Evolutionary conservation across 2,113 vertebrate genomes (phyloP), one percentile per base, ranked within the genome.

Genomic region (Toxotes chatareus): DNA sequence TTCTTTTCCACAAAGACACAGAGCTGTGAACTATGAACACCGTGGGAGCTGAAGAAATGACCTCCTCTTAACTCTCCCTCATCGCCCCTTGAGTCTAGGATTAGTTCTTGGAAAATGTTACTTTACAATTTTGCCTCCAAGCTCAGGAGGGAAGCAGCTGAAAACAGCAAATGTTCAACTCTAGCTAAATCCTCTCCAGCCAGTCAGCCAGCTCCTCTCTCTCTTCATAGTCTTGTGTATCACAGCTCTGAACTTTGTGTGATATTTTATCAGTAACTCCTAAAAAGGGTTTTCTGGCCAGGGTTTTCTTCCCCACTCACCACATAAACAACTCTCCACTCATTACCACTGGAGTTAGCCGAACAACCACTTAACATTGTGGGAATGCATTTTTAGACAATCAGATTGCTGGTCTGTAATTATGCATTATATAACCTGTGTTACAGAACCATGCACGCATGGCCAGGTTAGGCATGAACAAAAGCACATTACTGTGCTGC

Each of bases 251-350:
- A 78, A 74, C 67, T 64, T 62, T 4, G 49, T 47, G 63, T 66
- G 73, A 84, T 73, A 80, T 75, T 79, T 71, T 64, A 60, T 32
- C 65, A 81, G 74, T 32, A 76, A 72, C 55, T 81, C 44, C 53
- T 76, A 32, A 83, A 27, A 88, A 76, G 73, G 63, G 23, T 83
- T 83, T 83, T 65, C 76, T 80, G 83, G 76, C 85, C 46, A 73
- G n/a, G 67, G 53, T 69, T 76, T 49, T 59, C 57, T 59, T 57
- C 55, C 11, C 53, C 5, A 34, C 74, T 36, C 21, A 21, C 38
- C 47, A 32, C 60, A 57, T 1, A 31, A 79, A 72, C 56, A 80
- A 51, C 42, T 55, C 68, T 34, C 6, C 13, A 2, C 57, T 76
- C 55, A 61, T 70, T 68, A 62, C n/a, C 72, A 74, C 88, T 46